phyloP scores from a whole-genome alignment of 92 coral and sea anemone species.

The Blastomussa wellsi region DNA sequence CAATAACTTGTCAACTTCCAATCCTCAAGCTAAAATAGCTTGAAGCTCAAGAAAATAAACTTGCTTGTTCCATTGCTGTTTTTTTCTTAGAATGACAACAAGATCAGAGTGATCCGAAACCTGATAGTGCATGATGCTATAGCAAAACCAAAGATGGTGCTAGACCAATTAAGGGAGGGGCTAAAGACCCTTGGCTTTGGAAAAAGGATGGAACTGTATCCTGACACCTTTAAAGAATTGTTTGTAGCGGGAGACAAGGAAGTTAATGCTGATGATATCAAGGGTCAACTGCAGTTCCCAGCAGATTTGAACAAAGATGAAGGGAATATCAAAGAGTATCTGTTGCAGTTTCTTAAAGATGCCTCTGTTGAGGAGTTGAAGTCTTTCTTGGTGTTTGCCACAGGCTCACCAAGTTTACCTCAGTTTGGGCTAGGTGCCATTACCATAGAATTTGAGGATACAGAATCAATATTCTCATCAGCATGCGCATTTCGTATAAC shows the following conservation, averaged over 20 bases:
- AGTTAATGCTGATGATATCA: slow-evolving; percentile 47
- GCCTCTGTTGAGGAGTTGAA: slow-evolving; percentile 52
- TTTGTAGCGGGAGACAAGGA: slow-evolving; percentile 63
- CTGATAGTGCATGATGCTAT: slow-evolving; percentile 64
- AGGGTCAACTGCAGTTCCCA: slow-evolving; percentile 51
- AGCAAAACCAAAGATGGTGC: slow-evolving; percentile 58
- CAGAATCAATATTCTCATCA: slow-evolving; percentile 56
- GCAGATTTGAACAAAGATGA: slow-evolving; percentile 51
- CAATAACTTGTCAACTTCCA: not conserved
- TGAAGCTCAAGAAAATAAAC: slow-evolving; percentile 1
- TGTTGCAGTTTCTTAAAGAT: slow-evolving; percentile 51
- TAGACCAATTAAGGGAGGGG: slow-evolving; percentile 65
- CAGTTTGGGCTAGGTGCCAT: slow-evolving; percentile 60
- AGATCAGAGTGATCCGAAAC: slow-evolving; percentile 54
- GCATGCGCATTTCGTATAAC: slow-evolving; percentile 48
- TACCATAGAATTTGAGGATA: slow-evolving; percentile 48
- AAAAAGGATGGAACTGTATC: slow-evolving; percentile 54
- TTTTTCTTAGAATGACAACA: slow-evolving; percentile 63
- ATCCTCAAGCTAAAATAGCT: not conserved
- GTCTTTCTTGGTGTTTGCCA: slow-evolving; percentile 58
- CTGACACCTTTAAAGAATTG: slow-evolving; percentile 48
- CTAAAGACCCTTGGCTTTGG: slow-evolving; percentile 61
- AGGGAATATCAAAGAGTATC: slow-evolving; percentile 49
- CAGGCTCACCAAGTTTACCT: slow-evolving; percentile 63
- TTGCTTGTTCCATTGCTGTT: not conserved